Percentiles rank a stretch among this genome's conserved stretches.
Conservation (phyloP, 2,888 invertebrate genomes). For the Dugesia japonica region DNA sequence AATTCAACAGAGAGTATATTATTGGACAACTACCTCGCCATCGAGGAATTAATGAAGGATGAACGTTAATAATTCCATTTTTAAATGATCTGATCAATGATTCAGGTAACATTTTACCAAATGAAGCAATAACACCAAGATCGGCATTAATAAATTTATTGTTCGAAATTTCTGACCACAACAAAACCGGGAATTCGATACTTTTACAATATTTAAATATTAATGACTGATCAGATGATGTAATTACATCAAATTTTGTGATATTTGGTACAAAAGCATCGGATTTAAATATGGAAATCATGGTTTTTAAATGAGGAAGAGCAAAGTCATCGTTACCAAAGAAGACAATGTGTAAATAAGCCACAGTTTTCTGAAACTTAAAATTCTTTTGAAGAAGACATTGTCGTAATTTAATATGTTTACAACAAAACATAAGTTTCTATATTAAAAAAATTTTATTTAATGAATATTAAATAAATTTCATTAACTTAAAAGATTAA, state of each 20-base stretch:
- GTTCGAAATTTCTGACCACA: not conserved
- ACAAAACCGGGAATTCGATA: not conserved
- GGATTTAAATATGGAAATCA: not conserved
- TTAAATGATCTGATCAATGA: constrained; percentile 50
- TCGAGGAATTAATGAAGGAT: constrained; percentile 72
- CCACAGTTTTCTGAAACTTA: no score
- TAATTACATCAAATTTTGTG: not conserved
- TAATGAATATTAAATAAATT: no score
- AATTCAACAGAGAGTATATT: constrained; percentile 65
- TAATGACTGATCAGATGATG: not conserved
- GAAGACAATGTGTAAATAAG: constrained; percentile 6
- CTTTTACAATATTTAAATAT: not conserved
- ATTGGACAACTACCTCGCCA: constrained; percentile 87
- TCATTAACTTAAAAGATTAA: no score
- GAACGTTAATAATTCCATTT: constrained; percentile 72
- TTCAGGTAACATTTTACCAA: constrained; percentile 73
- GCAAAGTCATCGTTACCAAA: constrained; percentile 29
- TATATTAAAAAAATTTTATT: no score
- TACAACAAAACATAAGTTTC: no score
- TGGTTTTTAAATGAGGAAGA: not conserved
- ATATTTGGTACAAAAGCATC: not conserved
- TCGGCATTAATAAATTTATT: constrained; percentile 54
- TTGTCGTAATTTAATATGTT: no score
- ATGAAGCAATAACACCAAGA: constrained; percentile 75
- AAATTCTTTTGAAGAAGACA: no score